These are phyloP conservation scores for Myrmecobius fasciatus DNA, from an alignment of 2,113 vertebrate genomes.

Conservation along the genomic window DNA sequence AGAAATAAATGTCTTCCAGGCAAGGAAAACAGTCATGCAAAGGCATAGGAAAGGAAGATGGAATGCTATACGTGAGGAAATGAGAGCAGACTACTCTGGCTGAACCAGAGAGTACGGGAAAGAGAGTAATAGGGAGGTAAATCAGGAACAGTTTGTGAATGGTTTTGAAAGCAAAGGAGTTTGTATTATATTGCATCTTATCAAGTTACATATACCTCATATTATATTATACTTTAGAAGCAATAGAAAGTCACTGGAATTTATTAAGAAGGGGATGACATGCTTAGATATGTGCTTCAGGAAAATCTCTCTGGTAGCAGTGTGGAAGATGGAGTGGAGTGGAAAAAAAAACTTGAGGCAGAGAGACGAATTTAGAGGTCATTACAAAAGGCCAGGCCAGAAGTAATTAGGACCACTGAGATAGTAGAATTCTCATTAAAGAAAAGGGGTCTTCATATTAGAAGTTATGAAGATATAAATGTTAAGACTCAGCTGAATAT, in stretches of 20 bases:
- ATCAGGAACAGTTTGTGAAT: neutral
- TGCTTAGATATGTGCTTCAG: neutral
- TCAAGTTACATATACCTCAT: neutral
- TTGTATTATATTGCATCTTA: neutral
- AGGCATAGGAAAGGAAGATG: neutral
- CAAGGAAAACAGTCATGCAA: neutral
- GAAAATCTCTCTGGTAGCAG: neutral
- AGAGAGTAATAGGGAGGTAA: neutral
- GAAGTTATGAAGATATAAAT: neutral
- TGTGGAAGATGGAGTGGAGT: neutral
- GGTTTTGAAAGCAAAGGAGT: neutral
- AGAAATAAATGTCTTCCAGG: neutral
- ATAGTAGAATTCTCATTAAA: neutral
- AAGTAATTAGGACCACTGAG: neutral
- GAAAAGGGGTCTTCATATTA: neutral
- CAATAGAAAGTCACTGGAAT: neutral
- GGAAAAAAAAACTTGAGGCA: neutral
- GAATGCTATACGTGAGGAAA: neutral
- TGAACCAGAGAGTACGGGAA: neutral
- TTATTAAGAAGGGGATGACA: neutral
- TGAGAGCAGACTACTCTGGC: neutral
- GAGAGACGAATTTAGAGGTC: neutral
- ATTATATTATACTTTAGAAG: neutral
- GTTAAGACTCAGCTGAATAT: neutral
- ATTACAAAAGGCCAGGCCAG: neutral